Evolutionary conservation across 2,888 invertebrate genomes (phyloP).

Genomic region (Blastobasis lacticolella): DNA sequence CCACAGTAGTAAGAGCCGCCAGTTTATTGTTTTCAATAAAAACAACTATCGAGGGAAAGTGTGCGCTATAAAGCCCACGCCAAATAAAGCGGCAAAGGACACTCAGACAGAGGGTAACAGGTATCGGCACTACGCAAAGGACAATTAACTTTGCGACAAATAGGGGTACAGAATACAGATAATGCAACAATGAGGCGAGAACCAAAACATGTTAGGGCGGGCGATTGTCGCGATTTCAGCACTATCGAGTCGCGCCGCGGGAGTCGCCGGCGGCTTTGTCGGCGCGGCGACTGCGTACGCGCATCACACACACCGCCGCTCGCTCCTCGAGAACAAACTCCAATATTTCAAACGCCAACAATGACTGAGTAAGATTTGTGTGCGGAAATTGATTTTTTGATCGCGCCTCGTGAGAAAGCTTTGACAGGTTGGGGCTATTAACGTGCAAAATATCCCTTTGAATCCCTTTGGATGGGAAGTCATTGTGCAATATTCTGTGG

Average conservation of each 20-base stretch:
- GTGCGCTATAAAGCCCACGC: conserved; percentile 8
- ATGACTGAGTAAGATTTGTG: conserved; percentile 68
- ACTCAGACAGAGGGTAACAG: conserved; percentile 23
- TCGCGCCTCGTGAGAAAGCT: conserved; percentile 57
- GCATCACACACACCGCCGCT: conserved; percentile 27
- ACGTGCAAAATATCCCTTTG: conserved; percentile 34
- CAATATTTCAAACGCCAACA: conserved; percentile 67
- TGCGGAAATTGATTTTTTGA: conserved; percentile 73
- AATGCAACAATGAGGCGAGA: conserved; percentile 48
- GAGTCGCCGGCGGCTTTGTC: conserved; percentile 32
- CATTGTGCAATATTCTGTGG: conserved; percentile 38
- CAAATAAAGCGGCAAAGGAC: conserved; percentile 8
- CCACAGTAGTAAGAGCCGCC: neutral
- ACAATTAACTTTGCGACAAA: conserved; percentile 50
- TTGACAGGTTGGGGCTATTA: conserved; percentile 59
- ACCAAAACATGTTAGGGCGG: conserved; percentile 53
- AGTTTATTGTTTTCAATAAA: conserved; percentile 2
- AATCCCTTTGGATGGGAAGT: conserved; percentile 38
- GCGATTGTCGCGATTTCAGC: conserved; percentile 64
- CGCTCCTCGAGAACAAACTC: conserved; percentile 36
- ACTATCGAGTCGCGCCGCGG: conserved; percentile 52
- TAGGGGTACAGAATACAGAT: conserved; percentile 7
- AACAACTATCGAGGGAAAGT: conserved; percentile 1
- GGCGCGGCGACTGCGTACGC: conserved; percentile 18
- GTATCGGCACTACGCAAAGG: conserved; percentile 34